Conservation (phyloP, 2,113 vertebrate species). For the Pelusios castaneus region DNA sequence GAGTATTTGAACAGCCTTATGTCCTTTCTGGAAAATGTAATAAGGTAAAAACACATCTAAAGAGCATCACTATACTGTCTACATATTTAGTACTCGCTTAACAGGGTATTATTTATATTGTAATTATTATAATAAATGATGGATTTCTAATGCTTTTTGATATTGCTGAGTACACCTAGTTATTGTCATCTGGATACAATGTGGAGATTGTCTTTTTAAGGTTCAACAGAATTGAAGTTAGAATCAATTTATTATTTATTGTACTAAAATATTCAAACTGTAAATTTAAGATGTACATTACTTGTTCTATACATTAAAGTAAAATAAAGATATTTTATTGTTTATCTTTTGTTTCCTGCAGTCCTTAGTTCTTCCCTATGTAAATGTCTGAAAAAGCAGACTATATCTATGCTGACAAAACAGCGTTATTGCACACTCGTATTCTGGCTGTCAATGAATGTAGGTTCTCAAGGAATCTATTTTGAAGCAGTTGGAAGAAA, state of each 20-base stretch:
- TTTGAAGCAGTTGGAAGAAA: too few relatives aligned
- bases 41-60: not conserved
- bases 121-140: not conserved
- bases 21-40: not conserved
- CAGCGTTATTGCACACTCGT: not conserved
- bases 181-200: not conserved
- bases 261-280: not conserved
- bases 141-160: not conserved
- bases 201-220: not conserved
- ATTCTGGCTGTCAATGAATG: not conserved
- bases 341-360: not conserved
- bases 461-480: too few relatives aligned
- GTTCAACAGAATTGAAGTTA: not conserved
- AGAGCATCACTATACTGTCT: not conserved
- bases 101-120: not conserved
- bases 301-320: not conserved
- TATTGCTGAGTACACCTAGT: not conserved
- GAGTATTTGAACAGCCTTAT: not conserved
- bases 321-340: not conserved
- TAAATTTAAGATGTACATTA: not conserved
- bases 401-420: not conserved
- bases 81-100: not conserved
- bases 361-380: not conserved
- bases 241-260: not conserved
- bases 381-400: not conserved